phyloP scores from a whole-genome alignment of 2,888 invertebrate species.

The Synergus gifuensis region DNA sequence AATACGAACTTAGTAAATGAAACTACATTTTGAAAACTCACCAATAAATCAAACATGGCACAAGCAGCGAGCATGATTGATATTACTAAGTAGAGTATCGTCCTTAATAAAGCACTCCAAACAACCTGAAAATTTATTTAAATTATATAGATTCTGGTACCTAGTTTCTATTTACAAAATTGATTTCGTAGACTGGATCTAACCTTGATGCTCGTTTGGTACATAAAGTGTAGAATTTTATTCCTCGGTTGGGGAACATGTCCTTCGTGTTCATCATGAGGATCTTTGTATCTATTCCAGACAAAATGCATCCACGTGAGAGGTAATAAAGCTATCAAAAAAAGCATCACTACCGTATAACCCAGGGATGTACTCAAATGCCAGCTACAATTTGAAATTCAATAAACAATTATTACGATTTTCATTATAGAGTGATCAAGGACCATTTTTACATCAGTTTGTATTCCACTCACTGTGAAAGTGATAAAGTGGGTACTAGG shows the following conservation, averaged over 20 bases:
- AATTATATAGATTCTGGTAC: not conserved
- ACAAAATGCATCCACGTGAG: constrained; percentile 88
- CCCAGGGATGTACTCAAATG: constrained; percentile 79
- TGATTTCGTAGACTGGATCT: constrained; percentile 2
- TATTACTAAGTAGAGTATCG: constrained; percentile 84
- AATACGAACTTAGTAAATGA: not conserved
- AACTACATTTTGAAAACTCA: constrained; percentile 53
- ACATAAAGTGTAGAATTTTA: constrained; percentile 80
- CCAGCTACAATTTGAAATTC: constrained; percentile 65
- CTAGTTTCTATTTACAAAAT: not conserved
- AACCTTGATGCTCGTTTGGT: constrained; percentile 78
- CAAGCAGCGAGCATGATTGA: constrained; percentile 83
- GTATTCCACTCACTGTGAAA: constrained; percentile 77
- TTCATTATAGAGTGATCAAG: not conserved
- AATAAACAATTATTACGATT: not conserved
- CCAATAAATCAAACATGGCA: constrained; percentile 83
- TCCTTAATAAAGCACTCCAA: constrained; percentile 82
- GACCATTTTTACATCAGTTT: not conserved
- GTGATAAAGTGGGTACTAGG: constrained; percentile 82
- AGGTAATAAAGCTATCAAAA: constrained; percentile 81
- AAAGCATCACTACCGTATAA: constrained; percentile 76
- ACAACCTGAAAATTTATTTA: constrained; percentile 77
- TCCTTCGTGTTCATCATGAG: constrained; percentile 76
- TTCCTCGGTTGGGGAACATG: constrained; percentile 81
- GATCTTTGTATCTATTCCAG: constrained; percentile 81